These are phyloP conservation scores for Temnothorax ravouxi DNA, from an alignment of 2,888 invertebrate species.

Conservation along the genomic window DNA sequence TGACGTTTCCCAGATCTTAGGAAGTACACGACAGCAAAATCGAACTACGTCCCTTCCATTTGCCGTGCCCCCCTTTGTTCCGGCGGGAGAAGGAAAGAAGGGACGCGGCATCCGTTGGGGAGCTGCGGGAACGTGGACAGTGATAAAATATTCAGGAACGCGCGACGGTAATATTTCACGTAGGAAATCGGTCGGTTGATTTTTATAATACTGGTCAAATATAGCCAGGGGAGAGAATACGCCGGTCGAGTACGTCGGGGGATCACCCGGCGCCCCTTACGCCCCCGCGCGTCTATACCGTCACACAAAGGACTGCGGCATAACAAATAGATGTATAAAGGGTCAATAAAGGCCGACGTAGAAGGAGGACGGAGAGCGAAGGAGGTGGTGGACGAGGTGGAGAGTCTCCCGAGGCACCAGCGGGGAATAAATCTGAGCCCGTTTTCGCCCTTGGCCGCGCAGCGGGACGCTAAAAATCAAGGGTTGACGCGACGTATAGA, in stretches of 20 bases:
- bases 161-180: slow-evolving; percentile 85
- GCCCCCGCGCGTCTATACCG: slow-evolving; percentile 79
- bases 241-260: slow-evolving; percentile 61
- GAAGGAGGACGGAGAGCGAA: slow-evolving; percentile 75
- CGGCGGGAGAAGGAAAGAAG: slow-evolving; percentile 66
- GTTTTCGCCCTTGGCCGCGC: slow-evolving; percentile 80
- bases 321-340: slow-evolving; percentile 87
- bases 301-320: slow-evolving; percentile 85
- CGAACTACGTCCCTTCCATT: slow-evolving; percentile 53
- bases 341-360: slow-evolving; percentile 85
- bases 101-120: slow-evolving; percentile 60
- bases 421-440: slow-evolving; percentile 85
- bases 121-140: slow-evolving; percentile 79
- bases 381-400: slow-evolving; percentile 71
- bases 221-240: slow-evolving; percentile 84
- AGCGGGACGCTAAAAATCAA: slow-evolving; percentile 82
- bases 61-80: slow-evolving; percentile 64
- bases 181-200: slow-evolving; percentile 87
- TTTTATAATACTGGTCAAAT: slow-evolving; percentile 87
- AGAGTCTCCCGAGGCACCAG: slow-evolving; percentile 83
- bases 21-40: slow-evolving; percentile 66
- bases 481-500: slow-evolving; percentile 78
- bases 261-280: slow-evolving; percentile 67
- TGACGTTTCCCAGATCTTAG: neutral
- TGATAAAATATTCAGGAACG: slow-evolving; percentile 86